Evolutionary conservation across 2,113 vertebrate genomes (phyloP), one percentile per base, ranked within the genome.

Genomic region (Lampris incognitus): DNA sequence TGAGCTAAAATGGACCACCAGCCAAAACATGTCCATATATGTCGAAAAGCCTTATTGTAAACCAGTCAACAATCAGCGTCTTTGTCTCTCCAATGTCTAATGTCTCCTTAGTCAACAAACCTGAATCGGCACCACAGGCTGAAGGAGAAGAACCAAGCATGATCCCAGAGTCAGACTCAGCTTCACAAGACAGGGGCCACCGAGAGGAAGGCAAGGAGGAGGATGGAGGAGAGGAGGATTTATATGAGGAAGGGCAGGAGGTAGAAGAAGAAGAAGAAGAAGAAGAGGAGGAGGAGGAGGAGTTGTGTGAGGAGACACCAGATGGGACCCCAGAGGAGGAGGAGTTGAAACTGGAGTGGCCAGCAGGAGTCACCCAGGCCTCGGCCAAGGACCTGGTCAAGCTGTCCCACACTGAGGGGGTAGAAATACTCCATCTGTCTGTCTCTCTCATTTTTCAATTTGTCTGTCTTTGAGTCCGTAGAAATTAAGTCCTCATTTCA

Each of bases 331-430:
- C 91, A 6, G 87, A 95, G 41, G 93, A 93, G 37, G 92, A 94
- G 36, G 85, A 87, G 58, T 51, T 88, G 67, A 88, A 89, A 64
- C 84, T 92, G 69, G 90, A 92, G 84, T 92, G 91, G 89, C 90
- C 88, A 1, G 42, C 88, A 24, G 90, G 92, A 64, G 96, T 96
- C 0, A 91, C 93, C 56, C 93, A 94, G 73, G 93, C 95, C 67
- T 97, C 96, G 58, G 96, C 96, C 49, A 96, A 98, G 81, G 96
- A 97, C 78, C 94, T 98, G 84, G 96, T 94, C 81, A 96, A 95
- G 76, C 95, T 95, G 83, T 97, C 97, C 89, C 88, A 96, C 89
- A 92, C 95, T 71, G 94, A 96, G 56, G 96, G 96, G 97, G 98
- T 99, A 95, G 82, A 81, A 73, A 39, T 69, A 58, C 66, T 54